phyloP scores from a whole-genome alignment of 1,140 invertebrate genomes.

The Euglossa dilemma region DNA sequence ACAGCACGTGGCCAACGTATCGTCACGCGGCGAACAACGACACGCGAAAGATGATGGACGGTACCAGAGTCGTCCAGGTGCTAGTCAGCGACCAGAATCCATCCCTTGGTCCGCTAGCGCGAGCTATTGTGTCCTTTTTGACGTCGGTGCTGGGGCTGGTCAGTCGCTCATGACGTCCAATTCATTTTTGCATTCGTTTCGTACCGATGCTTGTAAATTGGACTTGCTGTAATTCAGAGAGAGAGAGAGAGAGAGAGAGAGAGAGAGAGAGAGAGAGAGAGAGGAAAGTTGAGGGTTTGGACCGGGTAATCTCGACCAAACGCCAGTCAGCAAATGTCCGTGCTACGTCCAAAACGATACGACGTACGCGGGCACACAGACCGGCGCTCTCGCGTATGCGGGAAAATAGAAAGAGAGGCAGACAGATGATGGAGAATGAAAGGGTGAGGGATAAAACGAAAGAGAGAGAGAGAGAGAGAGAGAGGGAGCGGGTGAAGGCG shows the following conservation, averaged over 20 bases:
- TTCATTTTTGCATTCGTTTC: slow-evolving; percentile 78
- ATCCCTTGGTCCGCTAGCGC: neutral
- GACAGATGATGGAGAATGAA: neutral
- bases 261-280: neutral
- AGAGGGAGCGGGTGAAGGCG: neutral
- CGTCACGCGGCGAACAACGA: neutral
- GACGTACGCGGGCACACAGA: slow-evolving; percentile 21
- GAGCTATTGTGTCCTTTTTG: slow-evolving; percentile 20
- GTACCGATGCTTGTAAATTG: slow-evolving; percentile 77
- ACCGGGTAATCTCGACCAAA: slow-evolving; percentile 56
- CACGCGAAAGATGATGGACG: neutral
- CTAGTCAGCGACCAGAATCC: neutral
- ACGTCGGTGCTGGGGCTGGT: neutral
- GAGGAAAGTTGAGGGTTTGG: slow-evolving; percentile 58
- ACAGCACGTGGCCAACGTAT: neutral
- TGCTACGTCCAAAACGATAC: slow-evolving; percentile 50
- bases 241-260: slow-evolving; percentile 15
- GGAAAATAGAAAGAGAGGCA: slow-evolving; percentile 38
- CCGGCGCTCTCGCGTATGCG: neutral
- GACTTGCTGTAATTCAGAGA: slow-evolving; percentile 76
- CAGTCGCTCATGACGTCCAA: slow-evolving; percentile 70
- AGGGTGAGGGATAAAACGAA: neutral
- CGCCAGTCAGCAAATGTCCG: slow-evolving; percentile 69
- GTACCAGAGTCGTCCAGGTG: neutral
- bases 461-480: neutral